phyloP scores from a whole-genome alignment of 2,888 invertebrate genomes.

The Tricholauxania praeusta region DNA sequence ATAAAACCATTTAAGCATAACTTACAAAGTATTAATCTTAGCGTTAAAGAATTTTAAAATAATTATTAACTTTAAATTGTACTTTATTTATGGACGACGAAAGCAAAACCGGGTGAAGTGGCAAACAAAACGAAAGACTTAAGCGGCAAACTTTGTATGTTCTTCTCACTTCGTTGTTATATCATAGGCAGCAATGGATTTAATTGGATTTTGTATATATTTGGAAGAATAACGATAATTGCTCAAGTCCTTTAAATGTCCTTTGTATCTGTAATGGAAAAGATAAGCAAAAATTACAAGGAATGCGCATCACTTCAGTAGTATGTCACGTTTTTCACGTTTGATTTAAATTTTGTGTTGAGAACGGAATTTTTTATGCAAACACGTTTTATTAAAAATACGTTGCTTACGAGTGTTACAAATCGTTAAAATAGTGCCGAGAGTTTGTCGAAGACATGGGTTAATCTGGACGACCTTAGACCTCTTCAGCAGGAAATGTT shows the following conservation, averaged over 20 bases:
- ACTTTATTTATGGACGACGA: neutral
- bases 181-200: neutral
- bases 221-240: constrained; percentile 47
- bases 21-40: too few species aligned
- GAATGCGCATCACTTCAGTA: too few species aligned
- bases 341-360: too few species aligned
- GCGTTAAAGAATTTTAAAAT: neutral
- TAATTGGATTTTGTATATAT: constrained; percentile 42
- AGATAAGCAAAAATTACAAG: neutral
- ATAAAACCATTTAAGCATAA: too few species aligned
- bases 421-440: too few species aligned
- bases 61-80: neutral
- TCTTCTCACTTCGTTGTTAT: neutral
- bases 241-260: constrained; percentile 46
- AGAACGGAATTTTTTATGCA: too few species aligned
- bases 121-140: constrained; percentile 21
- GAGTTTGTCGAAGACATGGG: too few species aligned
- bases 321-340: too few species aligned
- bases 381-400: too few species aligned
- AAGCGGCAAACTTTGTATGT: constrained; percentile 16
- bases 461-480: too few species aligned
- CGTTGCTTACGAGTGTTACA: too few species aligned
- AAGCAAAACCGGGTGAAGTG: neutral
- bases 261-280: constrained; percentile 55
- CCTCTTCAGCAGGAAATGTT: too few species aligned